These are phyloP conservation scores for Heliconius aoede DNA, from an alignment of 2,888 invertebrate genomes.

Conservation along the genomic window DNA sequence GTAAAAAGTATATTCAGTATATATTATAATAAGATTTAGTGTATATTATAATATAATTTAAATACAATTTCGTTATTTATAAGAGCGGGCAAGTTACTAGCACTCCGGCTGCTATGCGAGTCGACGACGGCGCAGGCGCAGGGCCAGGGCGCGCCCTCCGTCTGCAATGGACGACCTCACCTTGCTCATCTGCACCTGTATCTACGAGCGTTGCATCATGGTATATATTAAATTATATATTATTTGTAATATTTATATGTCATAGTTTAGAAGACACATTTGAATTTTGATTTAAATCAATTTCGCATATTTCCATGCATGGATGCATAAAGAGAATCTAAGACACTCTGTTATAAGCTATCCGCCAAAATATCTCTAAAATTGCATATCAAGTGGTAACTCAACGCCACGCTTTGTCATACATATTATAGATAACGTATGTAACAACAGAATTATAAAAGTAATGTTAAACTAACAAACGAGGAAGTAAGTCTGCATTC, in stretches of 20 bases:
- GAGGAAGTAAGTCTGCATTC: not conserved
- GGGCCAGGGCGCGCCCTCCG: constrained; percentile 82
- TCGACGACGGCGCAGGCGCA: constrained; percentile 93
- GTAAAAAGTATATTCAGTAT: too few species aligned
- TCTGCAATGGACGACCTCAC: constrained; percentile 82
- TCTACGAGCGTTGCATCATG: constrained; percentile 93
- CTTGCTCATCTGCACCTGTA: constrained; percentile 92
- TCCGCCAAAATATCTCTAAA: too few species aligned
- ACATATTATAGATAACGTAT: too few species aligned
- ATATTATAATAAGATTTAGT: not conserved
- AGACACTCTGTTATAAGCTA: too few species aligned
- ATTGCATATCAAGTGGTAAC: too few species aligned
- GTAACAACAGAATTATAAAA: too few species aligned
- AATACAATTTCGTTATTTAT: not conserved
- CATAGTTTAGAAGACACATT: not conserved
- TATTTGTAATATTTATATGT: not conserved
- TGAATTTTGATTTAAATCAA: not conserved
- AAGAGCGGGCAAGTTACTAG: constrained; percentile 91
- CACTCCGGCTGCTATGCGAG: constrained; percentile 93
- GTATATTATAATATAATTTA: not conserved
- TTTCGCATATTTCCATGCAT: not conserved
- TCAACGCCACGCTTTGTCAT: too few species aligned
- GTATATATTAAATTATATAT: constrained; percentile 62
- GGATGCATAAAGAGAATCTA: too few species aligned
- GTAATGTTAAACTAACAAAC: too few species aligned